Conservation (phyloP, 2,888 invertebrate species). For the Liposcelis brunnea region DNA sequence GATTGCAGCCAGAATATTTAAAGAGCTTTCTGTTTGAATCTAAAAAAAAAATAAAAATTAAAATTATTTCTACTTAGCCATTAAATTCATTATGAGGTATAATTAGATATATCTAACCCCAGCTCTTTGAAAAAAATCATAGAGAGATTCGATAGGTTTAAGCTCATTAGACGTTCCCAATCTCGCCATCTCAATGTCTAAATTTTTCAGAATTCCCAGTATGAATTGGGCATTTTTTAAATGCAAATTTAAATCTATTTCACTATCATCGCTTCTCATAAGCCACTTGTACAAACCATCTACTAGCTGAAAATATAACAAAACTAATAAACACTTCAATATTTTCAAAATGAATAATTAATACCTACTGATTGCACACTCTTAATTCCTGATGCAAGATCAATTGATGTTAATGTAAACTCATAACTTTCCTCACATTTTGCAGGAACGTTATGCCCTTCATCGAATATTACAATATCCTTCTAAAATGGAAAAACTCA, state of each 20-base stretch:
- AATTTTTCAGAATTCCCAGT: slow-evolving; percentile 58
- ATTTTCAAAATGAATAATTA: no score
- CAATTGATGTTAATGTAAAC: neutral
- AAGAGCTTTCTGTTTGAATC: slow-evolving; percentile 28
- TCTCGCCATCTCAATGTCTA: slow-evolving; percentile 57
- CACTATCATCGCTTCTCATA: no score
- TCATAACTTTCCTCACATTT: slow-evolving; percentile 75
- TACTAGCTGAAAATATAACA: slow-evolving; percentile 7
- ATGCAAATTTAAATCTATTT: slow-evolving; percentile 46
- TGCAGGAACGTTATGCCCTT: slow-evolving; percentile 94
- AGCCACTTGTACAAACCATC: slow-evolving; percentile 30
- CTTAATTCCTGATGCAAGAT: neutral
- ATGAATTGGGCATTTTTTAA: slow-evolving; percentile 60
- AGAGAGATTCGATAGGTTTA: slow-evolving; percentile 58
- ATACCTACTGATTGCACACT: neutral
- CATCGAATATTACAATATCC: slow-evolving; percentile 83
- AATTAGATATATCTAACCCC: slow-evolving; percentile 29
- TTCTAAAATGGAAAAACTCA: slow-evolving; percentile 32
- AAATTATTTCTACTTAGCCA: no score
- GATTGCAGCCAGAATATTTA: slow-evolving; percentile 14
- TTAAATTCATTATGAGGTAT: neutral
- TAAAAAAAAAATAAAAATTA: slow-evolving; percentile 1
- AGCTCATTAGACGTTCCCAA: slow-evolving; percentile 37
- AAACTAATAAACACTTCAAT: neutral
- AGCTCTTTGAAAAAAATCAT: slow-evolving; percentile 52